These are phyloP conservation scores for Acanthurus lineatus DNA, from an alignment of 2,797 vertebrate genomes.

Conservation along the genomic window DNA sequence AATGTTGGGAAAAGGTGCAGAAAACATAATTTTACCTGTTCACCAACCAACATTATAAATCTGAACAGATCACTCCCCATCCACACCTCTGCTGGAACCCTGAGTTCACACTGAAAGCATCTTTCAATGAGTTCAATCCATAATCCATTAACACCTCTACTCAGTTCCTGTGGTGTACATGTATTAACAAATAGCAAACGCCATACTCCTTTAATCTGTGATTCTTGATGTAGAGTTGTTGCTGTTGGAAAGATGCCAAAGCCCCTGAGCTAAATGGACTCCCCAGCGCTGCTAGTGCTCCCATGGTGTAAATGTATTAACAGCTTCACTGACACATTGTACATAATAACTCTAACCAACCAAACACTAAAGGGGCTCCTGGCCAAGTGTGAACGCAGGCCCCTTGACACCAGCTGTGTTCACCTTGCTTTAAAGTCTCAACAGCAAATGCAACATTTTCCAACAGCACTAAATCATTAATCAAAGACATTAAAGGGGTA, in stretches of 20 bases:
- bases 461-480: conserved; percentile 37
- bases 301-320: conserved; percentile 74
- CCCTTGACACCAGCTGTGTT: conserved; percentile 46
- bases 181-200: conserved; percentile 65
- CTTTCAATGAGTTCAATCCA: conserved; percentile 63
- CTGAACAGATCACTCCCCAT: conserved; percentile 45
- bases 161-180: conserved; percentile 52
- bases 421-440: conserved; percentile 51
- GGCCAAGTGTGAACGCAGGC: conserved; percentile 43
- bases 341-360: conserved; percentile 70
- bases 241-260: conserved; percentile 72
- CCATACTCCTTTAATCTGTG: conserved; percentile 57
- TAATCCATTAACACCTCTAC: conserved; percentile 70
- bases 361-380: conserved; percentile 60
- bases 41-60: conserved; percentile 36
- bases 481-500: conserved; percentile 21
- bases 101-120: conserved; percentile 54
- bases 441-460: conserved; percentile 44
- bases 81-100: conserved; percentile 34
- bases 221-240: conserved; percentile 64
- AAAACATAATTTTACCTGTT: conserved; percentile 30
- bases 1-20: conserved; percentile 13
- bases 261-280: conserved; percentile 74
- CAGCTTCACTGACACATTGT: conserved; percentile 65
- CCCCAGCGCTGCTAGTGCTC: conserved; percentile 57